Percentiles rank a stretch among this genome's conserved stretches.
Conservation (phyloP, 2,797 vertebrate genomes). For the Trichosurus vulpecula region DNA sequence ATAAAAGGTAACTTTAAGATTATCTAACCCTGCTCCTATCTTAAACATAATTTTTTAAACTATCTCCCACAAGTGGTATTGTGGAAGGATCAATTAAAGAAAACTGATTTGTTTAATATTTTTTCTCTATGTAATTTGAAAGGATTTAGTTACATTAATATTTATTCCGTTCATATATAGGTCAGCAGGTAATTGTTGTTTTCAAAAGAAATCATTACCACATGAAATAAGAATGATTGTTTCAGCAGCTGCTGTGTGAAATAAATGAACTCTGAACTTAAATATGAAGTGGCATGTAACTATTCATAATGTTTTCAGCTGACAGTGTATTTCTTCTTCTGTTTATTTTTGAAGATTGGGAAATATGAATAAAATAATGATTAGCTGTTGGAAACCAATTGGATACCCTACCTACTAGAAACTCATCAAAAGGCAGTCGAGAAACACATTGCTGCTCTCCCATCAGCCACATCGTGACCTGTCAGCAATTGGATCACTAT, state of each 20-base stretch:
- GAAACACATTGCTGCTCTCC: constrained; percentile 23
- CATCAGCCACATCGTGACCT: constrained; percentile 46
- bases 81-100: neutral
- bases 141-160: constrained; percentile 1
- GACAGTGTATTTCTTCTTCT: constrained; percentile 54
- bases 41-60: neutral
- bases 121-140: constrained; percentile 22
- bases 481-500: constrained; percentile 79
- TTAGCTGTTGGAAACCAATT: constrained; percentile 74
- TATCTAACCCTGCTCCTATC: neutral
- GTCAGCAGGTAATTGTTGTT: constrained; percentile 32
- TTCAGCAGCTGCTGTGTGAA: constrained; percentile 8
- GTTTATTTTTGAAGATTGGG: constrained; percentile 77
- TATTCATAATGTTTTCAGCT: constrained; percentile 39
- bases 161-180: constrained; percentile 10
- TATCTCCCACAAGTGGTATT: neutral
- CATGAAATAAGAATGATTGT: constrained; percentile 13
- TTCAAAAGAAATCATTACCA: constrained; percentile 6
- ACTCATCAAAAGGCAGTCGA: constrained; percentile 48
- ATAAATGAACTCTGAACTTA: neutral
- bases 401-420: constrained; percentile 67
- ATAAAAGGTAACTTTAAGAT: neutral
- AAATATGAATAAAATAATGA: constrained; percentile 66
- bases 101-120: neutral
- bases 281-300: constrained; percentile 17